Evolutionary conservation across 2,797 vertebrate genomes (phyloP).

Genomic region (Rhabdophis nuchalis): DNA sequence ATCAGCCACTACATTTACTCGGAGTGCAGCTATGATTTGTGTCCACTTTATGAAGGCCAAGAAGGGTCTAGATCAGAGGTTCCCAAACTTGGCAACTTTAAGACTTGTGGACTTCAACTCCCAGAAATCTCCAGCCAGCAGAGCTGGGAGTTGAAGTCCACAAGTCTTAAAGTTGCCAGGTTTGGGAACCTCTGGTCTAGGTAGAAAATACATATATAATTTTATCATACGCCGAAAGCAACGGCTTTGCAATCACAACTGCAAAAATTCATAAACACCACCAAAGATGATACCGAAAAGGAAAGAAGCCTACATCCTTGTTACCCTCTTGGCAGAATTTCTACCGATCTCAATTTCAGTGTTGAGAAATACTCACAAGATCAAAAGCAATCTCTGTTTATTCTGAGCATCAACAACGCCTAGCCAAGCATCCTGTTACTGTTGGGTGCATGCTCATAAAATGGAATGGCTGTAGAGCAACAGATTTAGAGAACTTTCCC

Average conservation of each 20-base stretch:
- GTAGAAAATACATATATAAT: not conserved
- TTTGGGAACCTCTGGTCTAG: too few relatives aligned
- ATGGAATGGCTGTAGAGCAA: not conserved
- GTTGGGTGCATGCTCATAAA: not conserved
- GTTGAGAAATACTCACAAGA: not conserved
- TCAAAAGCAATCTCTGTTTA: not conserved
- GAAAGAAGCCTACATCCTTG: not conserved
- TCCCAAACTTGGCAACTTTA: too few relatives aligned
- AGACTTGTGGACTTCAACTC: too few relatives aligned
- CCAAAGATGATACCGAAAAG: not conserved
- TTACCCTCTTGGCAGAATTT: not conserved
- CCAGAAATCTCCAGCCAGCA: too few relatives aligned
- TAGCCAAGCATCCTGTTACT: not conserved
- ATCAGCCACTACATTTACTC: not conserved
- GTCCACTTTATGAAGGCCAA: not conserved
- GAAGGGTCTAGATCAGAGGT: too few relatives aligned
- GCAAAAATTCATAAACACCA: not conserved
- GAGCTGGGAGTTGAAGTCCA: too few relatives aligned
- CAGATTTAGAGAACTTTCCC: not conserved
- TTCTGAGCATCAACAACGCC: not conserved
- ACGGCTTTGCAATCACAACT: not conserved
- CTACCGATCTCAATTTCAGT: not conserved
- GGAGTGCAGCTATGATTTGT: not conserved
- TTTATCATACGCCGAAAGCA: not conserved
- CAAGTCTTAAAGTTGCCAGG: too few relatives aligned